Base-by-base conservation (phyloP, 2,797 vertebrate species). In the Sorex maritimensis region DNA sequence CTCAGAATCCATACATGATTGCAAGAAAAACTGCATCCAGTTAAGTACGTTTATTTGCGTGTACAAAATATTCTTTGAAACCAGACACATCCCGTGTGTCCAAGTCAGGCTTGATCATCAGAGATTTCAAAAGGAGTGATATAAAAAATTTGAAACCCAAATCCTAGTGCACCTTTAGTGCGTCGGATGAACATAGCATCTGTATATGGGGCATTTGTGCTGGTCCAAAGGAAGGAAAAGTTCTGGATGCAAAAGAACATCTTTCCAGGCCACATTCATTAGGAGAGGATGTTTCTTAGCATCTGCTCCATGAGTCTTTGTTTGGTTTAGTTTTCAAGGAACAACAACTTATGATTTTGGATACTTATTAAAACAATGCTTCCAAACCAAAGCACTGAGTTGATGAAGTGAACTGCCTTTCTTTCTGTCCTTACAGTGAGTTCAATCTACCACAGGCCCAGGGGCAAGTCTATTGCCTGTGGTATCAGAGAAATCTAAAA, bases 311-410 rank as follows among this genome's bases (percentile, higher is more conserved):
- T 0, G 99, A 99, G 93, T 99, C 99, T 8, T 99, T 99, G 0
- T 99, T 99, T 98, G 99, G 99, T 19, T 99, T 99, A 0, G 99
- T 99, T 49, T 99, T 99, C 41, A 99, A 99, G 94, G 99, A 99
- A 96, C 99, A 99, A 98, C 99, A 99, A 94, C 99, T 99, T 83
- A 99, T 99, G 99, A 99, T 99, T 81, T 99, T 99, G 99, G 99
- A 99, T 94, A 99, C 99, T 0, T 98, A 99, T 71, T 99, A 99
- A 77, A 99, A 99, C 98, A 99, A 99, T 98, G 99, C 99, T 91
- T 99, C 99, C 95, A 99, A 99, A 82, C 99, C 99, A 90, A 99
- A 99, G 95, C 99, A 99, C 67, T 99, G 99, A 0, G 99, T 99
- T 95, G 99, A 99, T 71, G 99, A 99, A 95, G 99, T 99, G 98